A percentile compares a stretch with the other conserved stretches of the same genome.
These are phyloP conservation scores for Etheostoma nigrum DNA, from an alignment of 2,797 vertebrate genomes.

Conservation along the genomic window DNA sequence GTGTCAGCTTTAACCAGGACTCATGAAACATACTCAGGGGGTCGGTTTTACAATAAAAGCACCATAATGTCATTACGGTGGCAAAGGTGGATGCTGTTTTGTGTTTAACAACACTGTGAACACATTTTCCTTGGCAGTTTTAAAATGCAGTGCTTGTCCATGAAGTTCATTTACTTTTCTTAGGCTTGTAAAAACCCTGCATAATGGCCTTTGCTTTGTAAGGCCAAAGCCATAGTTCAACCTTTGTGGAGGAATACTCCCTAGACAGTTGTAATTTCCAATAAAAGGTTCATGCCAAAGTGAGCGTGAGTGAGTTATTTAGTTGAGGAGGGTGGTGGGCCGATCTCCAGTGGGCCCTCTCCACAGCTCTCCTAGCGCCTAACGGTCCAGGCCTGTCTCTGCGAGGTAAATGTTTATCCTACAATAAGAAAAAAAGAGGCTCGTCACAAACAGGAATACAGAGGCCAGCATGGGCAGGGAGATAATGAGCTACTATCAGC, in stretches of 20 bases:
- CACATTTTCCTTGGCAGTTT: slow-evolving; percentile 58
- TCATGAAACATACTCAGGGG: slow-evolving; percentile 22
- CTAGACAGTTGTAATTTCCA: slow-evolving; percentile 82
- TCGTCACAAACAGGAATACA: slow-evolving; percentile 72
- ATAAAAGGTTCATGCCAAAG: slow-evolving; percentile 83
- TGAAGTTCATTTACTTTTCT: slow-evolving; percentile 60
- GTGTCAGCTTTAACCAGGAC: slow-evolving; percentile 21
- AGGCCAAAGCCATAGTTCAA: slow-evolving; percentile 75
- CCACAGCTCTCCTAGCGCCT: slow-evolving; percentile 71
- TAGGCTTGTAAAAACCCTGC: slow-evolving; percentile 64
- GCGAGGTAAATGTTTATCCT: slow-evolving; percentile 81
- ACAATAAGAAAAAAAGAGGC: slow-evolving; percentile 73
- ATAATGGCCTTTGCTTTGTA: slow-evolving; percentile 77
- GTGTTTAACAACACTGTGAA: slow-evolving; percentile 64
- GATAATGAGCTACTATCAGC: slow-evolving; percentile 83
- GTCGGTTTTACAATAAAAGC: slow-evolving; percentile 54
- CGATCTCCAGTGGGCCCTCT: slow-evolving; percentile 72
- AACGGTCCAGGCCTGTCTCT: slow-evolving; percentile 80
- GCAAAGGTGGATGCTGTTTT: slow-evolving; percentile 47
- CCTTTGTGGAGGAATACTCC: slow-evolving; percentile 71
- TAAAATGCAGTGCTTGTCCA: slow-evolving; percentile 64
- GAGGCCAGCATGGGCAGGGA: slow-evolving; percentile 72
- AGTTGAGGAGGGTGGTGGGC: slow-evolving; percentile 75
- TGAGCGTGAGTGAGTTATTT: slow-evolving; percentile 82
- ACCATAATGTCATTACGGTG: slow-evolving; percentile 38